Percentiles rank a stretch among this genome's conserved stretches.
phyloP scores from a whole-genome alignment of 2,113 vertebrate genomes.

The Calonectris borealis region DNA sequence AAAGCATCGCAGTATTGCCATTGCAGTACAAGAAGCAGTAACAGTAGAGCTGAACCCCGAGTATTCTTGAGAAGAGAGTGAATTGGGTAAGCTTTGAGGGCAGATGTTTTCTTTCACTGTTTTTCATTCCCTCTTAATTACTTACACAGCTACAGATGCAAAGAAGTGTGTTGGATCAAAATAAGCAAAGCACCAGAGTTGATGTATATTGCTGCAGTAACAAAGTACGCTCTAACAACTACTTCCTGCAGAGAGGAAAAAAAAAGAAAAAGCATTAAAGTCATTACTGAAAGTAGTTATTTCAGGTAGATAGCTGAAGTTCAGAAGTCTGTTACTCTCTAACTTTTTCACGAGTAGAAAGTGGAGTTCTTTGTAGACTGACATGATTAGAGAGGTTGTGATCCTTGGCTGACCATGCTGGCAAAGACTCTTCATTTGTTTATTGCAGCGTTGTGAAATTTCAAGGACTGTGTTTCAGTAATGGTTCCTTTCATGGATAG shows the following conservation, averaged over 20 bases:
- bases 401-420: background rate
- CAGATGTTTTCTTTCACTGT: background rate
- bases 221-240: background rate
- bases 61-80: background rate
- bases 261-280: background rate
- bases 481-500: accelerated
- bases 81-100: background rate
- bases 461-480: background rate
- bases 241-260: background rate
- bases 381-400: background rate
- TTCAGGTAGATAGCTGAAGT: background rate
- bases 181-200: background rate
- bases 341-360: background rate
- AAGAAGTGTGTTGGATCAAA: background rate
- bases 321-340: background rate
- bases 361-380: background rate
- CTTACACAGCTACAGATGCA: background rate
- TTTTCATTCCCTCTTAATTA: background rate
- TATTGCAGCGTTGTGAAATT: background rate
- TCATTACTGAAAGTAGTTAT: background rate
- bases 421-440: background rate
- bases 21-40: background rate
- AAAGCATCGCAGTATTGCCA: accelerated
- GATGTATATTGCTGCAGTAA: background rate
- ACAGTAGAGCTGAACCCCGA: background rate